phyloP scores from a whole-genome alignment of 1,140 invertebrate genomes.

The Bombus superbus region DNA sequence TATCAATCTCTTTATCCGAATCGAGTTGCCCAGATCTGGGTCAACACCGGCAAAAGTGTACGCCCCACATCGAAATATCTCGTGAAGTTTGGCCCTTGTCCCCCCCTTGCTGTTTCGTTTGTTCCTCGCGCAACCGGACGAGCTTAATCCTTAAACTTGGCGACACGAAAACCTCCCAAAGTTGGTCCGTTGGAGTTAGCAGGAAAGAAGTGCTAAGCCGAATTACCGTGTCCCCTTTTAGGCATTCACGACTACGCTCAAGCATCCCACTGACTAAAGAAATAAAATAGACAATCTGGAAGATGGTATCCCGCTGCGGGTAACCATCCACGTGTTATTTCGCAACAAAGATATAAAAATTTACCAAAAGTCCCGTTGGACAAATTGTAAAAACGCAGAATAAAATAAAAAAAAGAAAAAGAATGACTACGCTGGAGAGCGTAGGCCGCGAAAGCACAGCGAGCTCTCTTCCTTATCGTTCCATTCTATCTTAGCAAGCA shows the following conservation, averaged over 20 bases:
- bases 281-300: too few species aligned
- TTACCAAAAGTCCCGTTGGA: too few species aligned
- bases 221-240: not conserved
- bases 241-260: not conserved
- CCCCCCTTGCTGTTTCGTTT: not conserved
- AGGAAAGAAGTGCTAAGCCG: not conserved
- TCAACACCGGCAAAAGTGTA: constrained; percentile 26
- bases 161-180: not conserved
- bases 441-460: too few species aligned
- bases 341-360: too few species aligned
- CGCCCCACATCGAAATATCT: not conserved
- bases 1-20: constrained; percentile 30
- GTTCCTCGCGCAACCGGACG: not conserved
- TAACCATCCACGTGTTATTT: too few species aligned
- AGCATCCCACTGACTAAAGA: too few species aligned
- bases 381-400: too few species aligned
- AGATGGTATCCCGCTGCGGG: too few species aligned
- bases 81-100: not conserved
- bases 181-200: not conserved
- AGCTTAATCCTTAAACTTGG: constrained; percentile 15
- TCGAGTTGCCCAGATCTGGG: constrained; percentile 15
- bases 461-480: not conserved
- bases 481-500: not conserved
- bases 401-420: too few species aligned
- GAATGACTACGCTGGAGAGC: not conserved